phyloP scores from a whole-genome alignment of 2,888 invertebrate genomes.

The Tupiocoris notatus region DNA sequence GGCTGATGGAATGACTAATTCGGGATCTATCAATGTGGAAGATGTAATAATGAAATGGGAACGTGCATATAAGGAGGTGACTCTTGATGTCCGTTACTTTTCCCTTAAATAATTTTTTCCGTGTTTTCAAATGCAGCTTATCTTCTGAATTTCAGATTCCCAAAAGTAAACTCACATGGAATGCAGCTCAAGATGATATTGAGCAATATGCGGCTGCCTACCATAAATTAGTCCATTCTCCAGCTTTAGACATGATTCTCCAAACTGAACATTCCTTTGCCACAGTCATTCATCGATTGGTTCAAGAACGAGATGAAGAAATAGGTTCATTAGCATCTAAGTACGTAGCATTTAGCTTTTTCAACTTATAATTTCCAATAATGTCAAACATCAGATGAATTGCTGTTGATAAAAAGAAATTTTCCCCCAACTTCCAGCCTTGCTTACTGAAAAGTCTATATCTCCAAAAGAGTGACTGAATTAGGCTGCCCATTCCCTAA shows the following conservation, averaged over 20 bases:
- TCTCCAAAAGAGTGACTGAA: too few relatives aligned
- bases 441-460: too few relatives aligned
- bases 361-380: too few relatives aligned
- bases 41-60: constrained; percentile 26
- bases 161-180: background rate
- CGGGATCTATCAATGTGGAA: background rate
- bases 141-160: constrained; percentile 5
- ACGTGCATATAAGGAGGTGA: constrained; percentile 1
- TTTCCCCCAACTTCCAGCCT: too few relatives aligned
- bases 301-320: constrained; percentile 70
- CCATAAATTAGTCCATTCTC: constrained; percentile 78
- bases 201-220: constrained; percentile 84
- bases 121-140: background rate
- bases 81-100: too few relatives aligned
- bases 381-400: too few relatives aligned
- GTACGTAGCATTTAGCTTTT: too few relatives aligned
- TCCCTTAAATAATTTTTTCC: too few relatives aligned
- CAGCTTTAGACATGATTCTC: constrained; percentile 81
- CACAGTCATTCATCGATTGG: constrained; percentile 70
- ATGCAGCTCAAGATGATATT: constrained; percentile 65
- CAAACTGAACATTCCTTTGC: constrained; percentile 86
- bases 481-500: too few relatives aligned
- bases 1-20: background rate
- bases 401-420: too few relatives aligned
- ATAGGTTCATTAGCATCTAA: constrained; percentile 67